A percentile compares a stretch with the other conserved stretches of the same genome.
phyloP scores from a whole-genome alignment of 2,888 invertebrate species.

The Metellina segmentata region DNA sequence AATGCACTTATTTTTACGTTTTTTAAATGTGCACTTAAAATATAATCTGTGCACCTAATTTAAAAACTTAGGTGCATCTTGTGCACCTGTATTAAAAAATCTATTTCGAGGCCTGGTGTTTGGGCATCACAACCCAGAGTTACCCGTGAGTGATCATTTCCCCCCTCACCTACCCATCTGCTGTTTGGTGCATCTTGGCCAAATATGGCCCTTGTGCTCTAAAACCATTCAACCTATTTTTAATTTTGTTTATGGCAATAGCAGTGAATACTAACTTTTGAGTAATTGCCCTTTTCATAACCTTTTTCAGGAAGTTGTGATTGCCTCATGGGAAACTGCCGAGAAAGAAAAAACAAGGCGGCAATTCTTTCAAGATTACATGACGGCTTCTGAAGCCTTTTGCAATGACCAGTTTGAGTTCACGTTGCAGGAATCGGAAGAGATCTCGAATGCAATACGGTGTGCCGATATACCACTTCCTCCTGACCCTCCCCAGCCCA shows the following conservation, averaged over 20 bases:
- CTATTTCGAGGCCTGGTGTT: too few relatives aligned
- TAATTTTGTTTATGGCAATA: not conserved
- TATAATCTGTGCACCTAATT: too few relatives aligned
- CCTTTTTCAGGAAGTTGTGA: constrained; percentile 56
- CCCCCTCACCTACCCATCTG: too few relatives aligned
- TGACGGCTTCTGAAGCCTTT: constrained; percentile 35
- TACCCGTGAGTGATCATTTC: too few relatives aligned
- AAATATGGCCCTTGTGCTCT: too few relatives aligned
- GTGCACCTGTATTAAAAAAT: too few relatives aligned
- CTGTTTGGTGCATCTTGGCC: too few relatives aligned
- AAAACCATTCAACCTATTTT: too few relatives aligned
- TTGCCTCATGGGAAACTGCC: constrained; percentile 61
- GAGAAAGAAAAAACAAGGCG: constrained; percentile 56
- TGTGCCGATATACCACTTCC: constrained; percentile 11
- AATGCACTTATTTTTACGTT: too few relatives aligned
- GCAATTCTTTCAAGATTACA: constrained; percentile 36
- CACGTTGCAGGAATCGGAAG: constrained; percentile 41
- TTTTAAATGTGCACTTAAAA: too few relatives aligned
- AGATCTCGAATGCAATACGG: constrained; percentile 10
- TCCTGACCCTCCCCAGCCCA: not conserved
- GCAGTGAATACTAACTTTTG: not conserved
- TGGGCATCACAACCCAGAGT: too few relatives aligned
- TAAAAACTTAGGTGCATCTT: too few relatives aligned
- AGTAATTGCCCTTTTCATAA: not conserved
- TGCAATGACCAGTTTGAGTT: constrained; percentile 57